Percentiles rank a stretch among this genome's conserved stretches.
phyloP scores from a whole-genome alignment of 2,888 invertebrate species.

The Parascotia fuliginaria region DNA sequence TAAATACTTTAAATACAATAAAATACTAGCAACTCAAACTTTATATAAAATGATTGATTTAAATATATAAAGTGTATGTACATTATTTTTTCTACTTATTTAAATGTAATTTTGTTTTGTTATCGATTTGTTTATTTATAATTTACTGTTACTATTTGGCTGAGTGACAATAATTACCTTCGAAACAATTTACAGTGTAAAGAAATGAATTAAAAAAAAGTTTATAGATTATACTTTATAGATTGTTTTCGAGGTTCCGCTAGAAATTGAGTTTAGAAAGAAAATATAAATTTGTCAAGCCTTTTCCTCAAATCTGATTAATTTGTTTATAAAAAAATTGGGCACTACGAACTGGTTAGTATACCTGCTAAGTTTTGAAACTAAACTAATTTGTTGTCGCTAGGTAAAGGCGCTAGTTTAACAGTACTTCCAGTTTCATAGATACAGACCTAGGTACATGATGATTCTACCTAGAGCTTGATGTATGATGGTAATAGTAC shows the following conservation, averaged over 20 bases:
- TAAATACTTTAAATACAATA: too few relatives aligned
- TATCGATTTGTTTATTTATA: too few relatives aligned
- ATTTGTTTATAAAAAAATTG: conserved; percentile 18
- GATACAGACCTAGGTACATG: too few relatives aligned
- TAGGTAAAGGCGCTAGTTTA: conserved; percentile 41
- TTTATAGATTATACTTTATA: too few relatives aligned
- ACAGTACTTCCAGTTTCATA: conserved; percentile 11
- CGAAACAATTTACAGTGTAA: background rate
- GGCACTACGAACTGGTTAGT: conserved; percentile 33
- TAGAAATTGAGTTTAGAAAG: conserved; percentile 1
- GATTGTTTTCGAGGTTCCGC: conserved; percentile 29
- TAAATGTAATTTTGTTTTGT: too few relatives aligned
- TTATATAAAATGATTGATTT: too few relatives aligned
- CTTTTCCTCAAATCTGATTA: conserved; percentile 7
- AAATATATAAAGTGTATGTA: too few relatives aligned
- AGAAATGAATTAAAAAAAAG: conserved; percentile 19
- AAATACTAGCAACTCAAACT: too few relatives aligned
- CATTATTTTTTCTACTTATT: too few relatives aligned
- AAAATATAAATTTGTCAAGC: background rate
- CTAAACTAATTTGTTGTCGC: conserved; percentile 7
- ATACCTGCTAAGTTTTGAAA: background rate
- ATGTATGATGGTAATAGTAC: too few relatives aligned
- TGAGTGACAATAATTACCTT: conserved; percentile 2
- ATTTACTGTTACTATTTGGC: background rate
- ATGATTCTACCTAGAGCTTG: too few relatives aligned